Evolutionary conservation across 2,888 invertebrate species (phyloP).

Genomic region (Eupithecia vulgata): DNA sequence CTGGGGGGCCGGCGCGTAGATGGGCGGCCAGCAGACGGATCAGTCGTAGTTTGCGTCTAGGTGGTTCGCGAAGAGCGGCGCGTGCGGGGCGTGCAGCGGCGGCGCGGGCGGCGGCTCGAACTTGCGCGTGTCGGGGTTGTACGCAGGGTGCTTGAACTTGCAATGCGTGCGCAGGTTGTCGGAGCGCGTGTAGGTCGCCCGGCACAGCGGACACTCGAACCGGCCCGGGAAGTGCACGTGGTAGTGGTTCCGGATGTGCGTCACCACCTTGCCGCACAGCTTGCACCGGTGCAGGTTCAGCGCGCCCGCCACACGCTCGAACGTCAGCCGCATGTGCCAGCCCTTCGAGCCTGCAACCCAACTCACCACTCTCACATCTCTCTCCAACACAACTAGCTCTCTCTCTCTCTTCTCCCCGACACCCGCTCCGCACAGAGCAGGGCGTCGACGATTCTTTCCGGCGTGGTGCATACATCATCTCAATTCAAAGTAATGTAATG

Average conservation of each 20-base stretch:
- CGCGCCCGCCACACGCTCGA: conserved; percentile 96
- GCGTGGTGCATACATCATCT: conserved; percentile 12
- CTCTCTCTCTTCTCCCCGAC: not conserved
- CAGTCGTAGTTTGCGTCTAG: conserved; percentile 74
- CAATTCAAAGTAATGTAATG: conserved; percentile 14
- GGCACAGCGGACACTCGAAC: conserved; percentile 95
- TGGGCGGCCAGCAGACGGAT: conserved; percentile 73
- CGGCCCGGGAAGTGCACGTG: conserved; percentile 96
- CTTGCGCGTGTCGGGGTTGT: conserved; percentile 94
- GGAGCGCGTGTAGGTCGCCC: conserved; percentile 95
- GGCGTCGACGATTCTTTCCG: not conserved
- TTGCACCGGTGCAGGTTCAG: conserved; percentile 97
- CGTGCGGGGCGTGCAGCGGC: conserved; percentile 83
- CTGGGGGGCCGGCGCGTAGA: not conserved
- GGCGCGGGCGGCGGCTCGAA: conserved; percentile 87
- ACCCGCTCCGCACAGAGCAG: conserved; percentile 5
- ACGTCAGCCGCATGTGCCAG: conserved; percentile 97
- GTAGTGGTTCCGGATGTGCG: conserved; percentile 97
- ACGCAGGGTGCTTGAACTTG: conserved; percentile 95
- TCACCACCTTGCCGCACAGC: conserved; percentile 97
- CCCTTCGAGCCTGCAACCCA: conserved; percentile 94
- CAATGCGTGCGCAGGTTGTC: conserved; percentile 96
- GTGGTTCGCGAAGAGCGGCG: conserved; percentile 83
- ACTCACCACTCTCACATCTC: conserved; percentile 31
- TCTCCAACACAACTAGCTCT: conserved; percentile 5